Evolutionary conservation across 2,113 vertebrate species (phyloP), one percentile per base, ranked within the genome.

Genomic region (Alethe castanea): DNA sequence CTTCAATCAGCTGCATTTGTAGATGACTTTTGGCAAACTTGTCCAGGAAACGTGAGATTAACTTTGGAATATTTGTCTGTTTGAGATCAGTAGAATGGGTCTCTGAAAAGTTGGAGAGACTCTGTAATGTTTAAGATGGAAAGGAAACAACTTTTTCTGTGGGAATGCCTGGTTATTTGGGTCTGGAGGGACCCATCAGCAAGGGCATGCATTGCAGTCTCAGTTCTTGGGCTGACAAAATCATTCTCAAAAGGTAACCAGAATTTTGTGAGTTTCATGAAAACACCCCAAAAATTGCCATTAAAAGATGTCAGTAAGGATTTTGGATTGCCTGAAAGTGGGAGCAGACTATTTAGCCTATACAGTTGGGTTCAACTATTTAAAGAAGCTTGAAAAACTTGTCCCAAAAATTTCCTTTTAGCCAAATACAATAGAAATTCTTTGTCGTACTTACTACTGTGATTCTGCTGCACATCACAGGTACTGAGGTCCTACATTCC

Each of bases 401-500:
- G 16, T 53, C 22, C n/a, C 20, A 53, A 57, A 62, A 48, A 3
- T 22, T 48, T 35, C 5, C 11, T 50, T 79, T 77, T 50, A 72
- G 17, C 23, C 44, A 78, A 64, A 33, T 18, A 18, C 2, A 52
- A 13, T 6, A 42, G 8, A 13, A 86, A 44, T 48, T 65, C 6
- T 77, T 81, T 60, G 15, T 12, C 12, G 42, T 76, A 42, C 23
- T 77, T 83, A 6, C 7, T 70, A 9, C 14, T 84, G 20, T 57
- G 5, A 12, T 64, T 90, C 69, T 61, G 31, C 7, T 77, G 8
- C 4, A 12, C 6, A 15, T 67, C 0, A 0, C 14, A 26, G 2
- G 3, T 42, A 19, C n/a, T 29, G 19, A 85, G 18, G 26, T 44
- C 8, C 8, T 24, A 45, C 24, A 40, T 50, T 56, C 33, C 24